A percentile compares a stretch with the other conserved stretches of the same genome.
phyloP scores from a whole-genome alignment of 2,888 invertebrate genomes.

The Melinopterus prodromus region DNA sequence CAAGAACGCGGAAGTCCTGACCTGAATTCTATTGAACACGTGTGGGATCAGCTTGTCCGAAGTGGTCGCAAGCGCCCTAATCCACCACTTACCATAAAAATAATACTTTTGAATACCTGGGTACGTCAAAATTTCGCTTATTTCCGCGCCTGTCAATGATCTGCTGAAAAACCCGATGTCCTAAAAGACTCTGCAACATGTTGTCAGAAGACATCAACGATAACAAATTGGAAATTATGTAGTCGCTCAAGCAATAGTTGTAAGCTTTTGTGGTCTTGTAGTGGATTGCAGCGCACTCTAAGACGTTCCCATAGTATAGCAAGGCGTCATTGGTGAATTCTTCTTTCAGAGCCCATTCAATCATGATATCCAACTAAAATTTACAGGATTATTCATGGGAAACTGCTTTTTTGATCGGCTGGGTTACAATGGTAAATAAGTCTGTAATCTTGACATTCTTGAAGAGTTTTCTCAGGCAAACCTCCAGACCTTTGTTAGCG shows the following conservation, averaged over 20 bases:
- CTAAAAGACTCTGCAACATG: conserved; percentile 63
- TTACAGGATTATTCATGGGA: background rate
- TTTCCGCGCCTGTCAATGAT: conserved; percentile 67
- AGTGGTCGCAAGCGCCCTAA: too few species aligned
- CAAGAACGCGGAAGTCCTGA: too few species aligned
- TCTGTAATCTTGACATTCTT: conserved; percentile 62
- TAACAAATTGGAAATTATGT: conserved; percentile 62
- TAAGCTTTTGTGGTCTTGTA: conserved; percentile 59
- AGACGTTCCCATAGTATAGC: conserved; percentile 64
- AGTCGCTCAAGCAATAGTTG: conserved; percentile 60
- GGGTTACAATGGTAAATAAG: conserved; percentile 59
- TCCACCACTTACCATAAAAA: too few species aligned
- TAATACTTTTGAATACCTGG: too few species aligned
- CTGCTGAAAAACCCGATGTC: conserved; percentile 65
- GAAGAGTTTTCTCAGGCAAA: conserved; percentile 64
- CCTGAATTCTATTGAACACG: too few species aligned
- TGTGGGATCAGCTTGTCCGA: too few species aligned
- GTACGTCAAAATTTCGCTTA: conserved; percentile 60
- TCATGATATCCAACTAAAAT: conserved; percentile 60
- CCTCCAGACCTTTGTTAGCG: conserved; percentile 64
- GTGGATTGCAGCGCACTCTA: conserved; percentile 64
- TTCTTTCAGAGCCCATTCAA: conserved; percentile 63
- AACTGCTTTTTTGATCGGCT: background rate
- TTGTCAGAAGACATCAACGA: conserved; percentile 62
- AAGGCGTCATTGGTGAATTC: conserved; percentile 58